A percentile compares a stretch with the other conserved stretches of the same genome.
Conservation (phyloP, 2,113 vertebrate genomes). For the Platichthys stellatus region DNA sequence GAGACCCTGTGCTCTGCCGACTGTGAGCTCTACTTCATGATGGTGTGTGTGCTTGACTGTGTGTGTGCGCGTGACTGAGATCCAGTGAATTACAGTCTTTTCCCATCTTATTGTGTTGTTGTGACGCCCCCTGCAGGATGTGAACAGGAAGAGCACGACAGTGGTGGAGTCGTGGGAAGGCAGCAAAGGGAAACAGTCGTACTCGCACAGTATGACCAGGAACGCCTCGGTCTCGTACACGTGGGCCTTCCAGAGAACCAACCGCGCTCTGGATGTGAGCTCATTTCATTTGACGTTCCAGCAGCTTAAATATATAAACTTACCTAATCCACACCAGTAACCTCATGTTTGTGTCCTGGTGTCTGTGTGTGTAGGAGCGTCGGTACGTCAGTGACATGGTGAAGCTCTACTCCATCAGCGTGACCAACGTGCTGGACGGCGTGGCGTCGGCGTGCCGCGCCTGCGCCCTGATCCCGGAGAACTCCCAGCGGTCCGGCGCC, state of each 20-base stretch:
- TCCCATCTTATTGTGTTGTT: slow-evolving; percentile 5
- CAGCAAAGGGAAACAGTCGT: slow-evolving; percentile 91
- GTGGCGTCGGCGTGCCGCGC: slow-evolving; percentile 89
- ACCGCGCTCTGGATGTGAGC: slow-evolving; percentile 90
- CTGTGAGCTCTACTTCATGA: slow-evolving; percentile 98
- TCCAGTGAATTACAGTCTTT: background rate
- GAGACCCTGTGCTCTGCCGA: slow-evolving; percentile 93
- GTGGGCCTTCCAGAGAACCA: slow-evolving; percentile 98
- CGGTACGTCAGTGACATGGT: slow-evolving; percentile 88
- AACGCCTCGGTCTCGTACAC: slow-evolving; percentile 93
- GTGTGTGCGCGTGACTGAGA: background rate
- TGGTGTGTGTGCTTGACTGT: slow-evolving; percentile 76
- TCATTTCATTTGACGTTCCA: background rate
- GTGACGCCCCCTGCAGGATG: slow-evolving; percentile 83
- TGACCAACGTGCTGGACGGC: slow-evolving; percentile 91
- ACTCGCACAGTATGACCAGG: slow-evolving; percentile 90
- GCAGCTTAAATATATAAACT: no score
- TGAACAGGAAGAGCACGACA: slow-evolving; percentile 93
- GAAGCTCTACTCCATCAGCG: slow-evolving; percentile 94
- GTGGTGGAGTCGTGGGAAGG: slow-evolving; percentile 98
- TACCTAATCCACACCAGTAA: no score
- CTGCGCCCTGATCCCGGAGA: slow-evolving; percentile 87
- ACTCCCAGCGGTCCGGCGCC: slow-evolving; percentile 82
- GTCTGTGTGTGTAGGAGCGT: slow-evolving; percentile 80
- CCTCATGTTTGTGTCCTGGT: background rate